phyloP scores from a whole-genome alignment of 2,113 vertebrate species.

The Microtus richardsoni region DNA sequence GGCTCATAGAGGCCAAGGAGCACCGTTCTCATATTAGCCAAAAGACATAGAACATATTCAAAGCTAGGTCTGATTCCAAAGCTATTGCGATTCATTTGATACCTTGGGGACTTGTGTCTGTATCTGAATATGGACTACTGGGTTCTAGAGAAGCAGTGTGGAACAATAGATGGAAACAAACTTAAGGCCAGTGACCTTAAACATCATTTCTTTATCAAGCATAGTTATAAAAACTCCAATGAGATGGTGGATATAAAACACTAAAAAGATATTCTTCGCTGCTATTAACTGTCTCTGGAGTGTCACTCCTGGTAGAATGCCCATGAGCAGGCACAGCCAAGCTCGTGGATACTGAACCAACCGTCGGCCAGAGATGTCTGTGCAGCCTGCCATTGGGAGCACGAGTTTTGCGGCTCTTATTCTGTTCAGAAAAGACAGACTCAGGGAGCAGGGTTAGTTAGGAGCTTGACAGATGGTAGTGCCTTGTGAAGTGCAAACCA shows the following conservation, averaged over 20 bases:
- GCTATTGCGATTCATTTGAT: neutral
- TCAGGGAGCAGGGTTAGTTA: neutral
- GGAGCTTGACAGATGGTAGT: neutral
- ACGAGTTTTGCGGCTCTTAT: neutral
- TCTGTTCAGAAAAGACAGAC: neutral
- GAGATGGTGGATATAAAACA: neutral
- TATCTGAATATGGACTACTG: neutral
- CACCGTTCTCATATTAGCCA: neutral
- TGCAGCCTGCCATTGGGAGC: too few relatives aligned
- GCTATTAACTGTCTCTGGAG: neutral
- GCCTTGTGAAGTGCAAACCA: neutral
- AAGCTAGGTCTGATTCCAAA: neutral
- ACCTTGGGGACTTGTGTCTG: neutral
- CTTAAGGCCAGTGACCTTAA: neutral
- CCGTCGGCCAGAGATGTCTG: neutral
- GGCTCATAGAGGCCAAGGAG: neutral
- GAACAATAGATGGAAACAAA: neutral
- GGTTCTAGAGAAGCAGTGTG: neutral
- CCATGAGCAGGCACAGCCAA: neutral
- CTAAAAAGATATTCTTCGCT: neutral
- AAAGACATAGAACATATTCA: neutral
- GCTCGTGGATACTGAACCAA: too few relatives aligned
- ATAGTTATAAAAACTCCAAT: neutral
- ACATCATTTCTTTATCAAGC: neutral
- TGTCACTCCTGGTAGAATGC: neutral